These are phyloP conservation scores for Regulus satrapa DNA, from an alignment of 2,113 vertebrate species.

Conservation along the genomic window DNA sequence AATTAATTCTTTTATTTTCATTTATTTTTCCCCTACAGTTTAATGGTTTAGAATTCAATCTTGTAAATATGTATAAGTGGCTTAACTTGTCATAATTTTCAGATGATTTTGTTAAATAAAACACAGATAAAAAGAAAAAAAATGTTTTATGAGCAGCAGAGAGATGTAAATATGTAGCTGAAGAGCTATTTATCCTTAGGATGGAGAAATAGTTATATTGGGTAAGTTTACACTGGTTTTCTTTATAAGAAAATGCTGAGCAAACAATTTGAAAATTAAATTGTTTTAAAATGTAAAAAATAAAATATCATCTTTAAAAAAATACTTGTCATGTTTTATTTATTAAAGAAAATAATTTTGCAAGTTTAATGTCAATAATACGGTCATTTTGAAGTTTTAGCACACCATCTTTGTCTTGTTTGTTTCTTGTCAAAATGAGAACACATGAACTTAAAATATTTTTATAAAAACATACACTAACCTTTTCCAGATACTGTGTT, in stretches of 20 bases:
- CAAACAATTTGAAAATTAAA: not conserved
- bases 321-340: not conserved
- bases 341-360: not conserved
- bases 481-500: not conserved
- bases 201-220: not conserved
- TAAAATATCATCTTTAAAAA: not conserved
- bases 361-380: not conserved
- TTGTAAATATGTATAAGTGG: not conserved
- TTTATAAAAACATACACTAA: not conserved
- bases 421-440: not conserved
- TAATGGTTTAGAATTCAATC: not conserved
- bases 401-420: not conserved
- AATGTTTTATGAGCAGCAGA: not conserved
- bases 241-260: not conserved
- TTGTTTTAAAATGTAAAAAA: not conserved
- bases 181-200: not conserved
- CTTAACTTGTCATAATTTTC: not conserved
- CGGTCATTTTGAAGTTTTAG: not conserved
- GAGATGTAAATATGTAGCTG: not conserved
- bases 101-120: not conserved
- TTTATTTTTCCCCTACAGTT: not conserved
- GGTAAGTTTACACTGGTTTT: not conserved
- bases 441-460: not conserved
- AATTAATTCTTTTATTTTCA: accelerated
- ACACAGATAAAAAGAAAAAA: not conserved